Percentiles rank a stretch among this genome's conserved stretches.
These are phyloP conservation scores for Ophion ventricosus DNA, from an alignment of 2,888 invertebrate genomes.

Conservation along the genomic window DNA sequence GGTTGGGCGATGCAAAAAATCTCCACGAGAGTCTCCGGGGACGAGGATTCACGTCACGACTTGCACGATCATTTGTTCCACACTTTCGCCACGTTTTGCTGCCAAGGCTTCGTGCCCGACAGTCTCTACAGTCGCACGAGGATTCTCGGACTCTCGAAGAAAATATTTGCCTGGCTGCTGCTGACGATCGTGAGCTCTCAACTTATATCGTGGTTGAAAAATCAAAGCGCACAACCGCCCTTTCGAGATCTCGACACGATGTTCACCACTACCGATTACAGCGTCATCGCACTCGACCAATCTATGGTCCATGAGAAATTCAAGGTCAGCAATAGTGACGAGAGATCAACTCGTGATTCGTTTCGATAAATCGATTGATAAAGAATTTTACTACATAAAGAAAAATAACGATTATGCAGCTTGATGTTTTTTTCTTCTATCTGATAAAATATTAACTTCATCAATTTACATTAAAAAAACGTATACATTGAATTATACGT, in stretches of 20 bases:
- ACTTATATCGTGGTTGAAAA: slow-evolving; percentile 68
- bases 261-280: slow-evolving; percentile 65
- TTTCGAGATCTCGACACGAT: slow-evolving; percentile 67
- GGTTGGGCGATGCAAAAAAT: slow-evolving; percentile 59
- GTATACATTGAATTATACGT: no score
- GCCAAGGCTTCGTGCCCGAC: slow-evolving; percentile 69
- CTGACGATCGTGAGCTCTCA: slow-evolving; percentile 67
- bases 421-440: no score
- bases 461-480: no score
- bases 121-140: slow-evolving; percentile 62
- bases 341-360: no score
- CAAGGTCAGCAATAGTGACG: no score
- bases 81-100: slow-evolving; percentile 68
- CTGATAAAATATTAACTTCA: no score
- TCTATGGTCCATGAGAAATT: slow-evolving; percentile 55
- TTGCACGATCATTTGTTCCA: slow-evolving; percentile 69
- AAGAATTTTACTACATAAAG: no score
- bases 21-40: not conserved
- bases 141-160: slow-evolving; percentile 66
- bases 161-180: slow-evolving; percentile 70
- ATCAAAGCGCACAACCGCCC: slow-evolving; percentile 64
- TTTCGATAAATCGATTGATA: no score
- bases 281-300: slow-evolving; percentile 51
- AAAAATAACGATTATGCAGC: no score
- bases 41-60: slow-evolving; percentile 9